phyloP scores from a whole-genome alignment of 2,113 vertebrate species.

The Prunella fulvescens region DNA sequence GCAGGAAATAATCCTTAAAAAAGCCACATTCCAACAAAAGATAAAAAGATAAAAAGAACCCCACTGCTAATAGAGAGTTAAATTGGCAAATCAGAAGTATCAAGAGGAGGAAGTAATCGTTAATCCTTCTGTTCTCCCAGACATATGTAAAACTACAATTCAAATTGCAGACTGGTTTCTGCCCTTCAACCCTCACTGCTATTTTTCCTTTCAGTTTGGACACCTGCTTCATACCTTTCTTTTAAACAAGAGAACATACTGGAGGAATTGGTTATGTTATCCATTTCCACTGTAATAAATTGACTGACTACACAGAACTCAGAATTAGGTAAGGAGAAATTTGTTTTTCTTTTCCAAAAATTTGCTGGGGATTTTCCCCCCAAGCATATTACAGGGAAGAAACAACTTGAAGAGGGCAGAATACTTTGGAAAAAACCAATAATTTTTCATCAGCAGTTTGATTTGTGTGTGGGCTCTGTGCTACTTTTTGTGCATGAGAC shows the following conservation, averaged over 20 bases:
- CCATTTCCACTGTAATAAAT: background rate
- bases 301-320: background rate
- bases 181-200: background rate
- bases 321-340: background rate
- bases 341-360: background rate
- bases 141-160: background rate
- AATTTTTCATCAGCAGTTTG: background rate
- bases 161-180: background rate
- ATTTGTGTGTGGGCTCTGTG: rapidly evolving
- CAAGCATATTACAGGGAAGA: background rate
- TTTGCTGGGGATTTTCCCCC: background rate
- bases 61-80: background rate
- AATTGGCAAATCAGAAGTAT: background rate
- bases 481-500: background rate
- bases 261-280: background rate
- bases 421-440: background rate
- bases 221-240: background rate
- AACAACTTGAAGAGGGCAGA: background rate
- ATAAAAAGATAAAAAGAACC: background rate
- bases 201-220: background rate
- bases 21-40: background rate
- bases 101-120: background rate
- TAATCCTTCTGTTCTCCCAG: background rate
- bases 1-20: background rate
- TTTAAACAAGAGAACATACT: background rate